Percentiles rank a stretch among this genome's conserved stretches.
These are phyloP conservation scores for Silvanus unidentatus DNA, from an alignment of 2,888 invertebrate genomes.

Conservation along the genomic window DNA sequence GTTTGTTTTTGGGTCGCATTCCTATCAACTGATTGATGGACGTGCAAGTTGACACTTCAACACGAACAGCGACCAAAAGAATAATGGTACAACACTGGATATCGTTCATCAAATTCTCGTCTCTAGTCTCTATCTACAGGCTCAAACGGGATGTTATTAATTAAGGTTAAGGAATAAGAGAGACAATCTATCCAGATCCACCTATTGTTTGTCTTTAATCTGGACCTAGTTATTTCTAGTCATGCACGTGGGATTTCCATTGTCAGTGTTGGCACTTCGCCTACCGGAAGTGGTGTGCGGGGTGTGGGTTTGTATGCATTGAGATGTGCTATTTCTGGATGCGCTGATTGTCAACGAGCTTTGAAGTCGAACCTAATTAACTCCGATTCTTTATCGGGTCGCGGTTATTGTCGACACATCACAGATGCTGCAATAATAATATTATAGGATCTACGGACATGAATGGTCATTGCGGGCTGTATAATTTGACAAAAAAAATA, in stretches of 20 bases:
- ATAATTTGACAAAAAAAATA: neutral
- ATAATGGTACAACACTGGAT: constrained; percentile 17
- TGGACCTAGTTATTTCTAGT: constrained; percentile 29
- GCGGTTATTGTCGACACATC: constrained; percentile 29
- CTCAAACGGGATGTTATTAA: no score
- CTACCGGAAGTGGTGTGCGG: constrained; percentile 39
- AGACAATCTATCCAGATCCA: neutral
- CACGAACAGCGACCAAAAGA: neutral
- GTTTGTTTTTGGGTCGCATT: constrained; percentile 36
- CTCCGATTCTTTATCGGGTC: constrained; percentile 35
- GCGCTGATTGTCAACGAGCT: constrained; percentile 40
- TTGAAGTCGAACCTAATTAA: constrained; percentile 43
- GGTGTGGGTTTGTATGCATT: constrained; percentile 15
- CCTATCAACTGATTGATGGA: constrained; percentile 33
- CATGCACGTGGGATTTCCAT: constrained; percentile 42
- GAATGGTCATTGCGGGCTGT: constrained; percentile 27
- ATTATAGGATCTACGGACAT: constrained; percentile 22
- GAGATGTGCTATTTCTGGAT: constrained; percentile 34
- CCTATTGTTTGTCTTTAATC: constrained; percentile 1
- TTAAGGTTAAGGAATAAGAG: no score
- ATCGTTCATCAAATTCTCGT: constrained; percentile 17
- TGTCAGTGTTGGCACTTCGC: constrained; percentile 45
- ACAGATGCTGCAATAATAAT: constrained; percentile 25
- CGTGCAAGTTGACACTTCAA: constrained; percentile 18
- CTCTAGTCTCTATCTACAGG: no score